A percentile compares a stretch with the other conserved stretches of the same genome.
Conservation (phyloP, 2,888 invertebrate genomes). For the Tenthredo livida region DNA sequence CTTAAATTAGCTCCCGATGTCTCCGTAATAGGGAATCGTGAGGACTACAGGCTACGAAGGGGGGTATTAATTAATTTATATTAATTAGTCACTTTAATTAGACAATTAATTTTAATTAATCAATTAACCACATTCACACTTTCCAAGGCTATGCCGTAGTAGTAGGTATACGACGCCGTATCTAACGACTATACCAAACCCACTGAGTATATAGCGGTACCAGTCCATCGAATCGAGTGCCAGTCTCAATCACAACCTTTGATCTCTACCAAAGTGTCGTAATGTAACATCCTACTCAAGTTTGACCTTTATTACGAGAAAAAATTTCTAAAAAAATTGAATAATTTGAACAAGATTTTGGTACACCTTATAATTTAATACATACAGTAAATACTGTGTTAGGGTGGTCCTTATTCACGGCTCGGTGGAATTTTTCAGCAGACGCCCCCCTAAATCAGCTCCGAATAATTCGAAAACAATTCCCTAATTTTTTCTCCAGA, state of each 20-base stretch:
- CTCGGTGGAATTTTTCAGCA: no score
- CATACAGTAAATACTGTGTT: no score
- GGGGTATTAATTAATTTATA: conserved; percentile 34
- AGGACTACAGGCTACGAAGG: not conserved
- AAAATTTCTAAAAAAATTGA: no score
- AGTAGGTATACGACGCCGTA: not conserved
- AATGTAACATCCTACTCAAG: not conserved
- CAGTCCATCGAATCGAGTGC: not conserved
- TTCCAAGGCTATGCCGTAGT: not conserved
- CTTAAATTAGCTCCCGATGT: conserved; percentile 23
- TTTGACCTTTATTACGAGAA: not conserved
- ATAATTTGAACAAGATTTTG: no score
- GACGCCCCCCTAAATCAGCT: no score
- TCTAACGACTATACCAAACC: not conserved
- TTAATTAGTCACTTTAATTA: conserved; percentile 32
- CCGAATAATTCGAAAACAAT: no score
- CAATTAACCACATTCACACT: conserved; percentile 28
- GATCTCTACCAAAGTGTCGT: not conserved
- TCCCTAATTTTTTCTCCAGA: no score
- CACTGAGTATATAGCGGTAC: not conserved
- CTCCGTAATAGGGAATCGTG: not conserved
- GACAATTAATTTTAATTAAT: conserved; percentile 47
- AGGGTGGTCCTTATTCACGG: no score
- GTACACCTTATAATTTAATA: no score
- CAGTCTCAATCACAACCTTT: not conserved